A percentile compares a stretch with the other conserved stretches of the same genome.
Conservation (phyloP, 1,140 invertebrate genomes). For the Drosophila athabasca region DNA sequence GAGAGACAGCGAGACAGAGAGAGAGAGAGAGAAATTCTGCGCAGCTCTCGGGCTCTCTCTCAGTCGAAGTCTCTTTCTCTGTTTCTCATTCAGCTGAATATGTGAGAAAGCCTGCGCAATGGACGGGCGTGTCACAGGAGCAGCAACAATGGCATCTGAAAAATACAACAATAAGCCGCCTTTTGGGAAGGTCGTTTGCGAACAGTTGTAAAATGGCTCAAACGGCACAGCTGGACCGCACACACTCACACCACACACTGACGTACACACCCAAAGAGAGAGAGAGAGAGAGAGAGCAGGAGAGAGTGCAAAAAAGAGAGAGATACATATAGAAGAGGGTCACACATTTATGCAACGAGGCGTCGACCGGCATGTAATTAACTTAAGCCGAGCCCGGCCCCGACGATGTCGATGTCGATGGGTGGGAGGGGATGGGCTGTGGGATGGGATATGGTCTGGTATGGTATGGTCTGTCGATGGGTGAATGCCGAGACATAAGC, state of each 20-base stretch:
- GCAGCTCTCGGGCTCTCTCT: constrained; percentile 36
- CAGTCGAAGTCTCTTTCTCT: constrained; percentile 15
- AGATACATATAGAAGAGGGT: constrained; percentile 45
- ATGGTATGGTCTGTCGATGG: constrained; percentile 13
- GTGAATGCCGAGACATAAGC: constrained; percentile 23
- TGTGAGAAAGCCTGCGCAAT: constrained; percentile 62
- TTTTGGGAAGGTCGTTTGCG: constrained; percentile 78
- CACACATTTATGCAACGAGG: constrained; percentile 77
- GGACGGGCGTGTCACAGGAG: constrained; percentile 76
- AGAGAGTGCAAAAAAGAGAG: constrained; percentile 28
- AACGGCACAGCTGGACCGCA: constrained; percentile 69
- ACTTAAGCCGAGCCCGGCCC: constrained; percentile 67
- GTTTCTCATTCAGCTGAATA: constrained; percentile 58
- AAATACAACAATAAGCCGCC: constrained; percentile 47
- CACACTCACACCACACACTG: constrained; percentile 22
- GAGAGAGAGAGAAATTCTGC: constrained; percentile 49
- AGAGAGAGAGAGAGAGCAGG: constrained; percentile 11
- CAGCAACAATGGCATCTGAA: constrained; percentile 39
- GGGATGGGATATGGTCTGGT: constrained; percentile 7
- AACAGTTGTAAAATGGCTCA: constrained; percentile 74
- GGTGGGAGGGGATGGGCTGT: constrained; percentile 4
- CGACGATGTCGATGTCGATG: constrained; percentile 31
- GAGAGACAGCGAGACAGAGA: constrained; percentile 7
- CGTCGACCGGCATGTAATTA: constrained; percentile 80
- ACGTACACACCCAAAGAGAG: constrained; percentile 6